A percentile compares a stretch with the other conserved stretches of the same genome.
These are phyloP conservation scores for Triplophysa bombifrons DNA, from an alignment of 2,797 vertebrate genomes.

Conservation along the genomic window DNA sequence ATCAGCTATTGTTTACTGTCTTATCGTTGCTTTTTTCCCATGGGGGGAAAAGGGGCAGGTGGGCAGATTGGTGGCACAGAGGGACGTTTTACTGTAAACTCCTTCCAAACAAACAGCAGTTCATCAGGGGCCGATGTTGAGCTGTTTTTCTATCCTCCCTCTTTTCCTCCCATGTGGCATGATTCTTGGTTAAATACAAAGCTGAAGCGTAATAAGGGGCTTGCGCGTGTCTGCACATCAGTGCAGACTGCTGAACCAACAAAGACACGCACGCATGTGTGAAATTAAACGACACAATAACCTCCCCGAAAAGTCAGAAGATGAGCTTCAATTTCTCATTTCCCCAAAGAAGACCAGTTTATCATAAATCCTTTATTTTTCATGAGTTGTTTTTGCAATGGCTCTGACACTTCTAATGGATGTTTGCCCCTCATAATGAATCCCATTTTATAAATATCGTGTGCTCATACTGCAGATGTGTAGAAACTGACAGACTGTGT, in stretches of 20 bases:
- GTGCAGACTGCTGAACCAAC: slow-evolving; percentile 32
- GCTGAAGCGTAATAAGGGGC: not conserved
- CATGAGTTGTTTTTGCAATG: not conserved
- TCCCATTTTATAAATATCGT: slow-evolving; percentile 30
- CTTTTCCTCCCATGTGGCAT: slow-evolving; percentile 13
- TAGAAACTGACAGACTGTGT: not conserved
- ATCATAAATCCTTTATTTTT: not conserved
- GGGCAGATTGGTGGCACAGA: slow-evolving; percentile 38
- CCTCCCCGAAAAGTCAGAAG: slow-evolving; percentile 12
- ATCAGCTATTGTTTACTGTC: slow-evolving; percentile 51
- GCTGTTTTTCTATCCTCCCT: slow-evolving; percentile 12
- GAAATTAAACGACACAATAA: slow-evolving; percentile 28
- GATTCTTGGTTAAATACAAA: slow-evolving; percentile 18
- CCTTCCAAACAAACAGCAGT: slow-evolving; percentile 15
- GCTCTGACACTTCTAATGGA: slow-evolving; percentile 36
- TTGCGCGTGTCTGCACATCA: not conserved
- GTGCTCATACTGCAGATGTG: not conserved
- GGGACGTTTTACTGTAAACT: slow-evolving; percentile 46
- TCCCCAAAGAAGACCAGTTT: slow-evolving; percentile 29
- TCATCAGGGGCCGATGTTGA: slow-evolving; percentile 18
- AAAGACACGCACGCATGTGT: slow-evolving; percentile 11
- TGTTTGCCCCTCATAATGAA: slow-evolving; percentile 42
- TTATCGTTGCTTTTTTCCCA: slow-evolving; percentile 47
- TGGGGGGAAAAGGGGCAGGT: slow-evolving; percentile 28
- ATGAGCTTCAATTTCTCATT: slow-evolving; percentile 33